Percentiles rank a stretch among this genome's conserved stretches.
Conservation (phyloP, 64 coral and sea anemone species). For the Trachythela sp. region DNA sequence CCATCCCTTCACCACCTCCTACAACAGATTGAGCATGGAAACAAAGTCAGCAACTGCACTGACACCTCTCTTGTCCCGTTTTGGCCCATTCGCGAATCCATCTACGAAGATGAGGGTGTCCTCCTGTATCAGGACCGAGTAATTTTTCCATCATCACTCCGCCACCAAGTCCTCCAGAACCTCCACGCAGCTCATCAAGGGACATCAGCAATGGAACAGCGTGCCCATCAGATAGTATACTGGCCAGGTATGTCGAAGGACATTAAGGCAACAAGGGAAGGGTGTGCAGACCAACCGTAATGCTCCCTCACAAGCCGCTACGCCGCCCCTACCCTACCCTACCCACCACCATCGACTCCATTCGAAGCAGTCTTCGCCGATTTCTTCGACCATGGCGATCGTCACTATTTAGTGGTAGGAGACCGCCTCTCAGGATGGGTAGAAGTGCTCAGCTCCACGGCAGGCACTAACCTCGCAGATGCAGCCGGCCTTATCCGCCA, state of each 20-base stretch:
- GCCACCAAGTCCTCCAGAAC: background rate
- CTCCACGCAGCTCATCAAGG: background rate
- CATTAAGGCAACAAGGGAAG: background rate
- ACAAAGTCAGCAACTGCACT: background rate
- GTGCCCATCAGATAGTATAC: background rate
- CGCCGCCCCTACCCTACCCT: too few species aligned
- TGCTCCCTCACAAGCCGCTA: too few species aligned
- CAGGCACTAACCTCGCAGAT: background rate
- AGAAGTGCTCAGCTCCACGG: background rate
- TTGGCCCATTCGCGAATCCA: slow-evolving; percentile 26
- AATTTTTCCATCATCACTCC: background rate
- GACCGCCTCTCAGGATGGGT: background rate
- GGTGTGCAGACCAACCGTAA: too few species aligned
- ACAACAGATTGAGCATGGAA: background rate
- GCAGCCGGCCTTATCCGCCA: background rate
- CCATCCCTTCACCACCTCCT: slow-evolving; percentile 19
- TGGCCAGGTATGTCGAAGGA: background rate
- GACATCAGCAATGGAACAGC: background rate
- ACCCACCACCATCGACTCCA: background rate
- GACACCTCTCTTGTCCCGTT: background rate
- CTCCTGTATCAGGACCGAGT: background rate
- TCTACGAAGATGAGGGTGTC: slow-evolving; percentile 12
- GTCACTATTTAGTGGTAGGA: background rate
- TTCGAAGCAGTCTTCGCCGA: background rate
- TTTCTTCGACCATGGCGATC: background rate